Percentiles rank a stretch among this genome's conserved stretches.
phyloP scores from a whole-genome alignment of 2,113 vertebrate genomes.

The Myrmophylax atrothorax region DNA sequence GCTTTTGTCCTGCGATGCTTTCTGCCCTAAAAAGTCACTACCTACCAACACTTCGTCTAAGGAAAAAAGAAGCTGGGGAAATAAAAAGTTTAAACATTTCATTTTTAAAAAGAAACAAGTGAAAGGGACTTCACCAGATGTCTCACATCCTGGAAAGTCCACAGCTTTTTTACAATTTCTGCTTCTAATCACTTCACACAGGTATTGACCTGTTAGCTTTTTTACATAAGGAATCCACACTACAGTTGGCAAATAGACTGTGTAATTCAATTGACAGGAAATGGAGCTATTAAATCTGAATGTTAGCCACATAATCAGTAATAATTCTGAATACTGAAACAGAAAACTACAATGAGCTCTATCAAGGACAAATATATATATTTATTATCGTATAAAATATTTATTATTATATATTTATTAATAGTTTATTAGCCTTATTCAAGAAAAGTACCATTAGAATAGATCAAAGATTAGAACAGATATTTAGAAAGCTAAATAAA shows the following conservation, averaged over 20 bases:
- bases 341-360: not conserved
- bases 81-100: not conserved
- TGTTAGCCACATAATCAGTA: not conserved
- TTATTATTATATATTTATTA: no score
- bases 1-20: not conserved
- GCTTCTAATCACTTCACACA: not conserved
- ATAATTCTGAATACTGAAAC: not conserved
- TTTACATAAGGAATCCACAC: not conserved
- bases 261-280: not conserved
- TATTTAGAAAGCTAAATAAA: not conserved
- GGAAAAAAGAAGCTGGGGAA: rapidly evolving
- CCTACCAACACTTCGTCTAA: not conserved
- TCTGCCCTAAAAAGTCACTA: not conserved
- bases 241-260: not conserved
- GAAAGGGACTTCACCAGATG: not conserved
- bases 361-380: not conserved
- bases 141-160: not conserved
- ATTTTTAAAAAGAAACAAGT: not conserved
- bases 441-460: not conserved
- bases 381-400: no score
- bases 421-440: not conserved
- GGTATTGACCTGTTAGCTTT: not conserved
- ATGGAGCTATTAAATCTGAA: not conserved
- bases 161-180: not conserved
- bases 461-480: not conserved